Evolutionary conservation across 1,140 invertebrate genomes (phyloP), one percentile per base, ranked within the genome.

Genomic region (Plodia interpunctella): DNA sequence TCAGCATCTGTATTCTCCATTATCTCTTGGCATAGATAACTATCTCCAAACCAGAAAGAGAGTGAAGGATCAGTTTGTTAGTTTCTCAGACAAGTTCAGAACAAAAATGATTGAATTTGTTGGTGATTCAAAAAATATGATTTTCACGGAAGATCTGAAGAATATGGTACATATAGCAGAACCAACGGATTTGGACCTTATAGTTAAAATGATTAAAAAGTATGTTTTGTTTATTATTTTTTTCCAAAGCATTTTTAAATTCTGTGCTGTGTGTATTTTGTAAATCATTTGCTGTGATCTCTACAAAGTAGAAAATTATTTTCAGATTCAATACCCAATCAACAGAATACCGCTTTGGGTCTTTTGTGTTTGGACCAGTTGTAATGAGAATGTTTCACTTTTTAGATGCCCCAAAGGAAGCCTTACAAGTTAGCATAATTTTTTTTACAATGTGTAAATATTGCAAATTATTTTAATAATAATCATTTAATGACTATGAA

Each of bases 91-190:
- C 15, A 92, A 93, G 54, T 96, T 96, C 76, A 90, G 90, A 54
- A 50, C 65, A 0, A 94, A 94, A 90, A 95, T 96, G 94, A 75
- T 62, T 13, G 91, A 93, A 49, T 93, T 92, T 81, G 74, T 92
- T 6, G 62, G 72, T 0, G 72, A 91, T 9, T 76, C 91, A 0
- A 90, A 92, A 52, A 92, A 91, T 63, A 92, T 95, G 90, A 92
- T 97, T 64, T 97, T 96, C 70, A 96, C 95, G 6, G 95, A 96
- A 87, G 96, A 97, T 87, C 84, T 97, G 5, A 96, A 96, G 78
- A 94, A 95, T 74, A 94, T 96, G 91, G 76, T 95, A 8, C 93
- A 96, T 76, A 78, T 96, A 28, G 90, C 91, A 13, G 91, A 94
- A 54, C 90, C 91, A 44, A 87, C 91, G 51, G 94, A 97, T 79